Evolutionary conservation across 2,113 vertebrate species (phyloP), one percentile per base, ranked within the genome.

Genomic region (Dendrocopos noguchii): DNA sequence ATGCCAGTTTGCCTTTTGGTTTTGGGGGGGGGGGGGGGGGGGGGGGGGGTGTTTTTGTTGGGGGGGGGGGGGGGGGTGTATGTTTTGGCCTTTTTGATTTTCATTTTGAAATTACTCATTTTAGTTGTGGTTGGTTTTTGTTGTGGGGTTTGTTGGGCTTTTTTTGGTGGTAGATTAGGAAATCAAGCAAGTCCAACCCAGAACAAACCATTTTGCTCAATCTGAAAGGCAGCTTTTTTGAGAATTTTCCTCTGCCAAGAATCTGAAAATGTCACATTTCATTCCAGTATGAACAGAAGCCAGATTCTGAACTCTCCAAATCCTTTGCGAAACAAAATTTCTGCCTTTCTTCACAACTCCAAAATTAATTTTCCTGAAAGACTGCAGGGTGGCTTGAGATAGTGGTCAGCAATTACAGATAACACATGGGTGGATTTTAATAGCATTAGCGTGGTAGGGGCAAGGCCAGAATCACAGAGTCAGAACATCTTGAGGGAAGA

Each of bases 251-350:
- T 90, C 90, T 94, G 94, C 94, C 94, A 95, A 95, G 94, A 94
- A 94, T 91, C 66, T 95, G 79, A 94, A 96, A 94, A 96, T 96
- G 95, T 96, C 95, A 96, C 85, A 94, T 95, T 96, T 96, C 91
- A 95, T 93, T 96, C 94, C 96, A 95, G 90, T 24, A 94, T 78
- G 94, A 96, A 96, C 90, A 93, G 91, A 89, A 96, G 93, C 94
- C 96, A 96, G 88, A 94, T 93, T 94, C 89, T 29, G 0, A 95
- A 94, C 90, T 78, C 91, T 95, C 87, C 80, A 94, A 93, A 88
- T 94, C 85, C 87, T 90, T 61, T 50, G 72, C 19, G 19, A 93
- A 95, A 93, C 42, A 64, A 85, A 94, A 93, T 86, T 93, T 95
- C 84, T 94, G 47, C 76, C 74, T 91, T 85, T 95, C 15, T 85